Base-by-base conservation (phyloP, 37 sponge, comb jelly and placozoan genomes). In the Tethya wilhelma region DNA sequence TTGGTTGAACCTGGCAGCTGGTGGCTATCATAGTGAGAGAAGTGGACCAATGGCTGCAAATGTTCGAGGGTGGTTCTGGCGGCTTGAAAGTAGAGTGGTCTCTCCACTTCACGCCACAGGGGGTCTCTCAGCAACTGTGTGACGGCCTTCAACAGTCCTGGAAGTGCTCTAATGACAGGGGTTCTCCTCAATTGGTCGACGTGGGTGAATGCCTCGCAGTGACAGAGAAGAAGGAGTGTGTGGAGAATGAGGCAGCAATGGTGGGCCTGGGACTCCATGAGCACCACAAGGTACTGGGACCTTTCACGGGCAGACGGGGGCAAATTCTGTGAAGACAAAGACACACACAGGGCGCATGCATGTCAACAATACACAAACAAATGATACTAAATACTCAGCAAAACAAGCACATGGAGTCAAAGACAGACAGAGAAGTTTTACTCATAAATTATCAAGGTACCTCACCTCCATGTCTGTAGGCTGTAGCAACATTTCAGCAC, bases 221-320 rank as follows among this genome's bases (percentile, higher is more conserved):
- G 46, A 46, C 77, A 67, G 44, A 75, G 60, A 33, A 84, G 84
- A 20, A 84, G 59, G 25, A 67, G 23, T 1, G 45, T 32, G 43
- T 84, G 69, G 22, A 75, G 34, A 8, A 75, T 17, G 23, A 84
- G 77, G 44, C 59, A 57, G 46, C 77, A 75, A 39, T 84, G 84
- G 84, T 66, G 17, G 44, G 69, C 84, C 70, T 68, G 76, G 46
- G n/a, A 0, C 84, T 84, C 62, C 30, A 66, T 12, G 6, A 68
- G 44, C 5, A 1, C 25, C 0, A 43, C 57, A 59, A 75, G 44
- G 33, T 69, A 25, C 69, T 76, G 77, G 19, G 9, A 23, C 2
- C 60, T 22, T 43, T 83, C 84, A 7, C 84, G 67, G 26, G 68
- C 34, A 42, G 69, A 58, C 26, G 38, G 49, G 19, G n/a, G n/a